Percentiles rank a stretch among this genome's conserved stretches.
Evolutionary conservation across 1,140 invertebrate species (phyloP).

Genomic region (Propsilocerus akamusi): DNA sequence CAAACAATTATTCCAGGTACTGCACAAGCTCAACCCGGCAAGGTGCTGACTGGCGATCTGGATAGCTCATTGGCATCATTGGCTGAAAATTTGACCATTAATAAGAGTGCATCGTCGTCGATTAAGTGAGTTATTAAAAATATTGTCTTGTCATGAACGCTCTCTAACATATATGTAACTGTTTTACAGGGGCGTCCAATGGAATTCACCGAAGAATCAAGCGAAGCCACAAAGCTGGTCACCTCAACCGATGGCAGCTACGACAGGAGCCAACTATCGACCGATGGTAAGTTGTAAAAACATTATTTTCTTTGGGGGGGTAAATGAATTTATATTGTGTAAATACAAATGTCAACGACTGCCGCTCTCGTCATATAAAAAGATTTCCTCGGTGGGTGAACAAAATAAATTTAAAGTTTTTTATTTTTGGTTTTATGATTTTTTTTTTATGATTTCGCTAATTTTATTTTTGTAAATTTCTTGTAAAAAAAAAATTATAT

Average conservation of each 20-base stretch:
- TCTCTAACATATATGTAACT: not conserved
- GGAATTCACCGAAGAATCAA: conserved; percentile 71
- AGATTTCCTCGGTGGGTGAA: too few species aligned
- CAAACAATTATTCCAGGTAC: conserved; percentile 20
- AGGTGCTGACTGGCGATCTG: conserved; percentile 76
- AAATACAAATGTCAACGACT: too few species aligned
- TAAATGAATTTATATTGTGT: not conserved
- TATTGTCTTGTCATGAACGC: not conserved
- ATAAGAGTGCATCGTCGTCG: conserved; percentile 50
- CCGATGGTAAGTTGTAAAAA: conserved; percentile 47
- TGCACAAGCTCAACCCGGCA: conserved; percentile 29
- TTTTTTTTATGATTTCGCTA: conserved; percentile 3
- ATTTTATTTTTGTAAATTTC: conserved; percentile 6
- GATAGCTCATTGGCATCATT: conserved; percentile 79
- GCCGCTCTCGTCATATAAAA: too few species aligned
- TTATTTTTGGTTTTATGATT: conserved; percentile 7
- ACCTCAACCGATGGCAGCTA: conserved; percentile 69
- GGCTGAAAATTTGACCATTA: conserved; percentile 82
- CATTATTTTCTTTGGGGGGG: conserved; percentile 5
- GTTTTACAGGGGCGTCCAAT: conserved; percentile 46
- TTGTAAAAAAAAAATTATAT: not conserved
- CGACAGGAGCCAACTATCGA: conserved; percentile 63
- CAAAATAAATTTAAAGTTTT: conserved; percentile 10
- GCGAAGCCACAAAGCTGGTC: conserved; percentile 59
- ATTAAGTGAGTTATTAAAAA: conserved; percentile 40